These are phyloP conservation scores for Ypsolopha sequella DNA, from an alignment of 2,888 invertebrate genomes.

Conservation along the genomic window DNA sequence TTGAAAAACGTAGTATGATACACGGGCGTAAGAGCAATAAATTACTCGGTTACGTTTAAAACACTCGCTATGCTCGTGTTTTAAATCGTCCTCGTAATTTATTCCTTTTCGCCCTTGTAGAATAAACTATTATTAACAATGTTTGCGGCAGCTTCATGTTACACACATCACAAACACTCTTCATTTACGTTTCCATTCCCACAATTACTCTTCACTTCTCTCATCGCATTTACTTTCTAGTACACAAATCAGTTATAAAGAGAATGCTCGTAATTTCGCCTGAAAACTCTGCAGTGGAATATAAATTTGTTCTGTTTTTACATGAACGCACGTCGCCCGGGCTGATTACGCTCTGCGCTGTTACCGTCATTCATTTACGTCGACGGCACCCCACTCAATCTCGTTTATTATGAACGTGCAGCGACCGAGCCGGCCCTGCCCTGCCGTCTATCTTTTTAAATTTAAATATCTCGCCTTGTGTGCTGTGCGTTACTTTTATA, in stretches of 20 bases:
- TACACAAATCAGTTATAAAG: not conserved
- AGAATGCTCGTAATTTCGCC: conserved; percentile 18
- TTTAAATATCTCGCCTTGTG: conserved; percentile 43
- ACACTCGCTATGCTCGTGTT: no score
- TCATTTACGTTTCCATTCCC: no score
- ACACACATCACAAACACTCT: no score
- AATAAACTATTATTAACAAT: no score
- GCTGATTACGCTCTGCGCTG: conserved; percentile 55
- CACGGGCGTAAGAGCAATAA: no score
- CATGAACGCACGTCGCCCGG: conserved; percentile 48
- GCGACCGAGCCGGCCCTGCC: conserved; percentile 19
- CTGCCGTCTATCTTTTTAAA: conserved; percentile 46
- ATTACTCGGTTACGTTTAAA: no score
- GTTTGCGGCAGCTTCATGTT: no score
- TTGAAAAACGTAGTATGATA: no score
- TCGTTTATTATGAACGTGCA: conserved; percentile 64
- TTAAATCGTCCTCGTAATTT: no score
- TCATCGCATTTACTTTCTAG: no score
- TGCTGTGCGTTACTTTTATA: conserved; percentile 43
- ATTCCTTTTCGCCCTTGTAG: no score
- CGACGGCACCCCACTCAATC: conserved; percentile 60
- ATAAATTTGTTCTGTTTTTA: conserved; percentile 45
- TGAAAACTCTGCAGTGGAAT: conserved; percentile 30
- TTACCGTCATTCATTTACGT: conserved; percentile 62
- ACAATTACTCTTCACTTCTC: no score